Conservation (phyloP, 2,797 vertebrate genomes). For the Sphaeramia orbicularis region DNA sequence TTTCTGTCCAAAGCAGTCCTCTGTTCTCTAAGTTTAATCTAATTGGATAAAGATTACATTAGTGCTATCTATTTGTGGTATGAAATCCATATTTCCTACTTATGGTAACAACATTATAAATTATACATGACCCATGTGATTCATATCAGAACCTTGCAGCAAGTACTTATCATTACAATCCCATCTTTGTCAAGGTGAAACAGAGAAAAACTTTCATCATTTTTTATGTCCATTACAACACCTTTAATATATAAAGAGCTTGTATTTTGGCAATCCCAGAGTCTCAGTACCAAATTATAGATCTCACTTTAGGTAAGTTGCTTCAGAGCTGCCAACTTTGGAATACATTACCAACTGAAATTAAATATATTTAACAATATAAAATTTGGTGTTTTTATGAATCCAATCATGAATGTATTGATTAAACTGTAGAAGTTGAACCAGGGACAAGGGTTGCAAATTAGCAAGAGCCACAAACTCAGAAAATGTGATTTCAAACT, state of each 20-base stretch:
- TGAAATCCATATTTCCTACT: constrained; percentile 52
- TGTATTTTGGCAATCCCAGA: neutral
- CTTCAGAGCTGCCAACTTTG: too few relatives aligned
- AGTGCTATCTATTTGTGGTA: constrained; percentile 53
- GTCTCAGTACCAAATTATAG: too few relatives aligned
- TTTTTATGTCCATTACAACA: constrained; percentile 11
- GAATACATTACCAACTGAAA: too few relatives aligned
- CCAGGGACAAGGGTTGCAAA: too few relatives aligned
- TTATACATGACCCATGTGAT: constrained; percentile 58
- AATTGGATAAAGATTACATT: constrained; percentile 64
- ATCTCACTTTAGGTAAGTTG: too few relatives aligned
- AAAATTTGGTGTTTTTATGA: too few relatives aligned
- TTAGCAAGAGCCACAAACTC: too few relatives aligned
- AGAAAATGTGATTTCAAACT: too few relatives aligned
- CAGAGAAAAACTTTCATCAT: constrained; percentile 28
- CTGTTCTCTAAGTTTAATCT: constrained; percentile 49
- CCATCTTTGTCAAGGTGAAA: constrained; percentile 53
- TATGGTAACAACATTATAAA: constrained; percentile 43
- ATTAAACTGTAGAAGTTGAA: too few relatives aligned
- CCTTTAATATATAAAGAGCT: constrained; percentile 16
- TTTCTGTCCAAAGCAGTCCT: neutral
- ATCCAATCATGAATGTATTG: too few relatives aligned
- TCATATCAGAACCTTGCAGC: constrained; percentile 56
- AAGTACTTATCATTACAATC: constrained; percentile 65
- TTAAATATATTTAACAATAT: too few relatives aligned